These are phyloP conservation scores for Papilio aristodemus DNA, from an alignment of 1,140 invertebrate species.

Conservation along the genomic window DNA sequence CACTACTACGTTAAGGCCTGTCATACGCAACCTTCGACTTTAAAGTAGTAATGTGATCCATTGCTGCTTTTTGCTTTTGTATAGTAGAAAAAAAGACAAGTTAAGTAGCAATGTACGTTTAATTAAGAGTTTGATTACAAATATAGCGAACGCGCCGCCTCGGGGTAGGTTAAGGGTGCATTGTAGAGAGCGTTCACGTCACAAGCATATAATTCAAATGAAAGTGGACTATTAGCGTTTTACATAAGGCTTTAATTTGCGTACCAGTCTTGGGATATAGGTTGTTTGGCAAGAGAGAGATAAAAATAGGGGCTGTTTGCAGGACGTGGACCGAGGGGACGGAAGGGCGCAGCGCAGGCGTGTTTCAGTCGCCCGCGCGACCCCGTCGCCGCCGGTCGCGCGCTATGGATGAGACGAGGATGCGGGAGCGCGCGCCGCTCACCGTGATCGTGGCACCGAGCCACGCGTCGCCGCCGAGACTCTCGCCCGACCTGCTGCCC, in stretches of 20 bases:
- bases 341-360: slow-evolving; percentile 71
- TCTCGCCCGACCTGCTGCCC: slow-evolving; percentile 73
- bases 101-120: slow-evolving; percentile 48
- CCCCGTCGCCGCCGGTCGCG: slow-evolving; percentile 76
- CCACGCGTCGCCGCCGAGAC: slow-evolving; percentile 71
- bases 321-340: slow-evolving; percentile 63
- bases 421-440: slow-evolving; percentile 73
- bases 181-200: slow-evolving; percentile 65
- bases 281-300: slow-evolving; percentile 47
- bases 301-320: slow-evolving; percentile 69
- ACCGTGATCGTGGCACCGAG: slow-evolving; percentile 78
- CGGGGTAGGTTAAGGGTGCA: slow-evolving; percentile 77
- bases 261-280: slow-evolving; percentile 36
- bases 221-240: slow-evolving; percentile 36
- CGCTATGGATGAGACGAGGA: slow-evolving; percentile 70
- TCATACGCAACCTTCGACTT: slow-evolving; percentile 36
- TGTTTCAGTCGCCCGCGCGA: slow-evolving; percentile 75
- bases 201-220: slow-evolving; percentile 36
- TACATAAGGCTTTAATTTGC: slow-evolving; percentile 37
- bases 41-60: slow-evolving; percentile 37
- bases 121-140: slow-evolving; percentile 30
- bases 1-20: slow-evolving; percentile 26
- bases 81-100: background rate
- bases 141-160: slow-evolving; percentile 44
- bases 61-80: slow-evolving; percentile 32